Base-by-base conservation (phyloP, 2,888 invertebrate species). In the Acronicta alni region DNA sequence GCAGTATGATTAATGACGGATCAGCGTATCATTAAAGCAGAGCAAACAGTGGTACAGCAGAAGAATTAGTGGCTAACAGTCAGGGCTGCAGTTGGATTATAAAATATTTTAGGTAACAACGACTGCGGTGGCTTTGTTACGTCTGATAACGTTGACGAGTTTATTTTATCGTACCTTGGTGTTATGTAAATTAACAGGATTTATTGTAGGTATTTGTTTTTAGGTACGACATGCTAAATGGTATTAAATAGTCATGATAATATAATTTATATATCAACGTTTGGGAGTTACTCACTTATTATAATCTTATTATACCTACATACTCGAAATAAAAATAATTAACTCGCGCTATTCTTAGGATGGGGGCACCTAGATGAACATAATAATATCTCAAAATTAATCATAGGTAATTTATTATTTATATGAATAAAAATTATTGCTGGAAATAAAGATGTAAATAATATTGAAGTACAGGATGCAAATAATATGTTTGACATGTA, bases 1-100 rank as follows among this genome's bases (percentile, higher is more conserved):
- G 79, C 82, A 81, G 77, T 62, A 77, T 88, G 84, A 89, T 88
- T 89, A 85, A 87, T 85, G 82, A 75, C 52, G 77, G 82, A 83
- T 86, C 76, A 83, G 77, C 67, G 68, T 83, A 83, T 81, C 81
- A 77, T 67, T 84, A 88, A 89, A 90, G 88, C 71, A 80, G 72
- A 59, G 75, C 80, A 88, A 89, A 89, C 81, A 88, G 68, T 81
- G 73, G 65, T 63, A 38, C 60, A 68, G 66, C 67, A 48, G 51
- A 69, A 66, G 75, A 76, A 76, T 81, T 80, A 79, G 67, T 66
- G 67, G 66, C 63, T 66, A 35, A 35, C n/a, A 65, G 69, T 67
- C 70, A 74, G 71, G 67, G 71, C 68, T 78, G 66, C 64, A 68
- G 66, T 57, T 66, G 52, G 76, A 77, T 77, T 67, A 73, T 38